phyloP scores from a whole-genome alignment of 2,797 vertebrate genomes.

The Fistularia commersonii region DNA sequence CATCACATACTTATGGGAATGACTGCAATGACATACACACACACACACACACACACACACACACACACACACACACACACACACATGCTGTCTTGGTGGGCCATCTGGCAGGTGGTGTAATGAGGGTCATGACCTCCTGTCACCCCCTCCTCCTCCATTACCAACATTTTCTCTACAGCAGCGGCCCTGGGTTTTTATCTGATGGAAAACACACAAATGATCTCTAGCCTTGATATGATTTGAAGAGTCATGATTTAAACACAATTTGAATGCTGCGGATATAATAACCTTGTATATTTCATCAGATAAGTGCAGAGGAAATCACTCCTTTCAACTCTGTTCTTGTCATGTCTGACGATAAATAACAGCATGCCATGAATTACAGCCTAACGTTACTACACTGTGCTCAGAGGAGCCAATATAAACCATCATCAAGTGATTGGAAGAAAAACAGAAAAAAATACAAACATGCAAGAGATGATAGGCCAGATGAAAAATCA shows the following conservation, averaged over 20 bases:
- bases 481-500: too few relatives aligned
- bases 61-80: constrained; percentile 17
- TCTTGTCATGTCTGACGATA: too few relatives aligned
- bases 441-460: neutral
- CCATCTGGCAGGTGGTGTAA: constrained; percentile 66
- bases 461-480: too few relatives aligned
- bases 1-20: constrained; percentile 8
- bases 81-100: constrained; percentile 8
- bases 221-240: neutral
- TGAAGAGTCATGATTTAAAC: neutral
- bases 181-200: neutral
- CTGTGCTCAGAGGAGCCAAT: neutral
- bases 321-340: too few relatives aligned
- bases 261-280: too few relatives aligned
- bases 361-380: too few relatives aligned
- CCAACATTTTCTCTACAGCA: constrained; percentile 18
- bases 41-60: constrained; percentile 14
- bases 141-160: constrained; percentile 36
- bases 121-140: constrained; percentile 57
- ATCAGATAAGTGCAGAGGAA: too few relatives aligned
- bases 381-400: too few relatives aligned
- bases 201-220: neutral
- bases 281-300: too few relatives aligned
- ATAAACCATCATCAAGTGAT: neutral
- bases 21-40: constrained; percentile 11